Percentiles rank a stretch among this genome's conserved stretches.
Conservation (phyloP, 2,888 invertebrate species). For the Drosophila tanythrix region DNA sequence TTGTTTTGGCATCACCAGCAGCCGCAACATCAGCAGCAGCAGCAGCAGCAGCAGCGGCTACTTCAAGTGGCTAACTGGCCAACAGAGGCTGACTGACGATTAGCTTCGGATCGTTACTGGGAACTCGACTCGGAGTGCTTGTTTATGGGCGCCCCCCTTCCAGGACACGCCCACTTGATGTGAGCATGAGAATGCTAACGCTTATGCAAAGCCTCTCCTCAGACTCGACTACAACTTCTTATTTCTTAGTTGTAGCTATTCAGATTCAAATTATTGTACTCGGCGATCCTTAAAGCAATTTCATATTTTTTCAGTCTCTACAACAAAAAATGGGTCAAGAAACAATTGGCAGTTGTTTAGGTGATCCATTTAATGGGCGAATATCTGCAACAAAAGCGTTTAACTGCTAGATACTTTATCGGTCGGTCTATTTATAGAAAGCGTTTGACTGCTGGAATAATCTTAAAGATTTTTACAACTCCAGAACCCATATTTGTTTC, state of each 20-base stretch:
- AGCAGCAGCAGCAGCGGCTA: slow-evolving; percentile 51
- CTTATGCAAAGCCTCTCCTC: slow-evolving; percentile 33
- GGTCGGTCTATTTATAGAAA: neutral
- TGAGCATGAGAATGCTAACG: slow-evolving; percentile 40
- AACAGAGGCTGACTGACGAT: slow-evolving; percentile 59
- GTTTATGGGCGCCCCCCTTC: slow-evolving; percentile 67
- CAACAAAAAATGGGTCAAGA: slow-evolving; percentile 11
- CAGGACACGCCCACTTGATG: slow-evolving; percentile 67
- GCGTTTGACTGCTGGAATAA: neutral
- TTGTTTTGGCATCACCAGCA: slow-evolving; percentile 69
- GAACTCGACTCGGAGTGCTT: slow-evolving; percentile 66
- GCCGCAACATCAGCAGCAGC: slow-evolving; percentile 20
- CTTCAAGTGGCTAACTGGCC: slow-evolving; percentile 68
- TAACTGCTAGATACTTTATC: neutral
- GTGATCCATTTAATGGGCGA: neutral
- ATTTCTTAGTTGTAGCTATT: slow-evolving; percentile 9
- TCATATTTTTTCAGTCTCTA: neutral
- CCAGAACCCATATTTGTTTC: neutral
- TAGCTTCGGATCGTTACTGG: slow-evolving; percentile 76
- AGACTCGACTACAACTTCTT: slow-evolving; percentile 2
- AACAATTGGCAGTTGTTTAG: neutral
- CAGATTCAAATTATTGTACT: slow-evolving; percentile 14
- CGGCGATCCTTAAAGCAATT: slow-evolving; percentile 11
- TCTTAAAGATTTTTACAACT: neutral
- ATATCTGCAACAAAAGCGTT: neutral